Conservation (phyloP, 2,888 invertebrate species). For the Pardosa pseudoannulata region DNA sequence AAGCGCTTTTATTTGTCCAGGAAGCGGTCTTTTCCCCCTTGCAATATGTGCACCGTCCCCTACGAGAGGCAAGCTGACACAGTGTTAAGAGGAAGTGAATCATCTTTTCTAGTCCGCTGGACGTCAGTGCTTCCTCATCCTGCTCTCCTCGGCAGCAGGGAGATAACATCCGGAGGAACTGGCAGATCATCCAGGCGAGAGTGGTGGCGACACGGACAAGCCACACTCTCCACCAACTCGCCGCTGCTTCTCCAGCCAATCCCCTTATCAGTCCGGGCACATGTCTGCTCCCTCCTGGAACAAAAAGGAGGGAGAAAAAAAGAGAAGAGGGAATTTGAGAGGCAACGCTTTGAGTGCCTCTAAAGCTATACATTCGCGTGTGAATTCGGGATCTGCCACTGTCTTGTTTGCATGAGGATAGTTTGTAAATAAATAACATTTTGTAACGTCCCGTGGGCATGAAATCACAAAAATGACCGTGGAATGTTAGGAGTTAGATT, state of each 20-base stretch:
- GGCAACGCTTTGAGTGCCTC: too few species aligned
- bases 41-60: conserved; percentile 14
- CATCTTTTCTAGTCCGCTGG: conserved; percentile 62
- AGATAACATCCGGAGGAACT: conserved; percentile 38
- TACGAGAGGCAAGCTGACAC: background rate
- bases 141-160: background rate
- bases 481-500: too few species aligned
- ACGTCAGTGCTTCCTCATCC: conserved; percentile 43
- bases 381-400: too few species aligned
- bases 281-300: conserved; percentile 37
- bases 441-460: too few species aligned
- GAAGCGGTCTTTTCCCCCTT: too few species aligned
- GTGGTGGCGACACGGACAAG: conserved; percentile 69
- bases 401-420: too few species aligned
- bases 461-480: too few species aligned
- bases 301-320: conserved; percentile 7
- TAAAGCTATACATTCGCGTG: too few species aligned
- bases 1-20: too few species aligned
- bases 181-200: conserved; percentile 47
- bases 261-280: conserved; percentile 66
- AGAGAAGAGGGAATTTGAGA: background rate
- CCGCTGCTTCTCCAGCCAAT: conserved; percentile 55
- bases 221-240: conserved; percentile 69
- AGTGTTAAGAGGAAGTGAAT: conserved; percentile 71
- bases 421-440: too few species aligned